Conservation (phyloP, 2,888 invertebrate genomes). For the Eilema sororculum region DNA sequence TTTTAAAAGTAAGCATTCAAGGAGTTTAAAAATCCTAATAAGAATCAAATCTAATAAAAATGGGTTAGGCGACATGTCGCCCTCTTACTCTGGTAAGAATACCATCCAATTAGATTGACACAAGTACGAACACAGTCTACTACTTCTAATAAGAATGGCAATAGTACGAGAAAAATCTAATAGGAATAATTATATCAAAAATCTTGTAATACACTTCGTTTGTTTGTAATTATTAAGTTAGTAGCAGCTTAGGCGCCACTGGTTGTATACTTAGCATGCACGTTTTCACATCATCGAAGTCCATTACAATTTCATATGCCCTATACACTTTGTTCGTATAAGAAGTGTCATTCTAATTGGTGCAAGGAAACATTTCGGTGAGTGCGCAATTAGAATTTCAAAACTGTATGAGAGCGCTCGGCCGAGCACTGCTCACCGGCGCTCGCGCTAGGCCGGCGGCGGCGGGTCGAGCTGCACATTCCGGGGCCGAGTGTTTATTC, state of each 20-base stretch:
- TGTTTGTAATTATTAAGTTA: not conserved
- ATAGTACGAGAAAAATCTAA: not conserved
- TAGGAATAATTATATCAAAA: not conserved
- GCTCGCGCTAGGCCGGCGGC: no score
- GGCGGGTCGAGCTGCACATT: constrained; percentile 49
- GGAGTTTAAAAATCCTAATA: not conserved
- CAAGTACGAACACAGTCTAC: no score
- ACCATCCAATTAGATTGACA: no score
- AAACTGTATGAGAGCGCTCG: not conserved
- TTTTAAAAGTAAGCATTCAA: not conserved
- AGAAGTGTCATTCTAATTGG: not conserved
- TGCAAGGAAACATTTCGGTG: not conserved
- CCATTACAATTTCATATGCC: not conserved
- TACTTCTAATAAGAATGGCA: no score
- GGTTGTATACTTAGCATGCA: no score
- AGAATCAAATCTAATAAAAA: not conserved
- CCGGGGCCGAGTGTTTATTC: constrained; percentile 73
- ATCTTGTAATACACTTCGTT: not conserved
- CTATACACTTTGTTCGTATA: no score
- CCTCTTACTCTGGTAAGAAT: no score
- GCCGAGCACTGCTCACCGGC: no score
- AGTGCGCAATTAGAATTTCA: not conserved
- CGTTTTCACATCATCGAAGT: not conserved
- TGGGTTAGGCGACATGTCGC: no score
- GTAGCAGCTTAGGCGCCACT: not conserved